Conservation (phyloP, 2,797 vertebrate species). For the Propithecus perrieri region DNA sequence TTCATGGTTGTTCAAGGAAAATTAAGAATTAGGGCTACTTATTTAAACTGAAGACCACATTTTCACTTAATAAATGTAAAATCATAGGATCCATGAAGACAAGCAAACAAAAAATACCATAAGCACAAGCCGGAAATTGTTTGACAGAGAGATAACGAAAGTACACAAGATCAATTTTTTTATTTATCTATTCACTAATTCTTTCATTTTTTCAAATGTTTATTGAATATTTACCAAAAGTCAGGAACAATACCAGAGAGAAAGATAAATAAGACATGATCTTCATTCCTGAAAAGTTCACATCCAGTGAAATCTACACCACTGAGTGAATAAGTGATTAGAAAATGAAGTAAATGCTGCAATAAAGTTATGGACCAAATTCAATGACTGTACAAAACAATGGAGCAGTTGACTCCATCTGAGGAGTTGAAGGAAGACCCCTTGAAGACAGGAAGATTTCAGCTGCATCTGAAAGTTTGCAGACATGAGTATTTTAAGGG, state of each 20-base stretch:
- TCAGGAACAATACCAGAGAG: neutral
- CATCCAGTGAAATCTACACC: neutral
- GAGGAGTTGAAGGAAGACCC: neutral
- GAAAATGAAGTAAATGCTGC: neutral
- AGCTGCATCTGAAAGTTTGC: neutral
- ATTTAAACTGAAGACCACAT: conserved; percentile 25
- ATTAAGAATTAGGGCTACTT: conserved; percentile 24
- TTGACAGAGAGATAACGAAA: neutral
- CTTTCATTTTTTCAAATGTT: neutral
- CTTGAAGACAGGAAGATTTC: neutral
- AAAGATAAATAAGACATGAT: neutral
- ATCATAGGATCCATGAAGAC: neutral
- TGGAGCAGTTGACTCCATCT: neutral
- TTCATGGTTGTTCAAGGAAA: neutral
- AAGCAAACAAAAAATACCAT: neutral
- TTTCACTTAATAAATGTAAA: conserved; percentile 44
- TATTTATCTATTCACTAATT: neutral
- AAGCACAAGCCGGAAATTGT: neutral
- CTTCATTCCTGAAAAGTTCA: neutral
- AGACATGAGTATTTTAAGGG: neutral
- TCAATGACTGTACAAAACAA: neutral
- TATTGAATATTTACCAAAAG: neutral
- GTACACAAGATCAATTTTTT: neutral
- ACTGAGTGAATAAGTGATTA: neutral
- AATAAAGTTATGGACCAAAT: neutral